Base-by-base conservation (phyloP, 2,888 invertebrate species). In the Aleiodes leptofemur region DNA sequence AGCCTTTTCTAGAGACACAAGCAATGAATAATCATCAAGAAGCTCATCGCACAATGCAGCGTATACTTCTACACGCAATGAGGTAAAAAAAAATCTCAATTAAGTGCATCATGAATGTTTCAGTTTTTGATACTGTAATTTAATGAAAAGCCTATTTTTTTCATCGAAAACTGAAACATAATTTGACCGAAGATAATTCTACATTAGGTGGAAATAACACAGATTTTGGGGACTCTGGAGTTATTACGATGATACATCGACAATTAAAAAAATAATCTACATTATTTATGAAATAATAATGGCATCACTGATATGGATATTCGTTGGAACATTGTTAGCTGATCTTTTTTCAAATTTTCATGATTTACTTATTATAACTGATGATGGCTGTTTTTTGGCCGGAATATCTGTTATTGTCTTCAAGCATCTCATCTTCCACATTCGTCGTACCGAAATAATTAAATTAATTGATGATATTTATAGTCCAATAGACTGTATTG, bases 331-430 rank as follows among this genome's bases (percentile, higher is more conserved):
- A 2, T 6, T 85, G 0, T 66, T 81, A 34, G 77, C 76, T 9
- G 83, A 84, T 61, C 72, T 84, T 13, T 78, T 43, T 23, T 5
- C 14, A n/a, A 80, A 76, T 31, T 51, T 77, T 0, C 69, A 82
- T 23, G 78, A 85, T 16, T 59, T 85, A 8, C 72, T 82, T 5
- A 76, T 81, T 9, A 71, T 79, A 13, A 83, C 83, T 6, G 84
- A 85, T 71, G 80, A 82, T 31, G 85, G 83, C 5, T 85, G 85
- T 64, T 77, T 82, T 16, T 78, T 82, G 31, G 81, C 81, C 4
- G 85, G 85, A 3, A 80, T 83, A 23, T 38, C 76, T 3, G 81
- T 85, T 0, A 80, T 85, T n/a, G 38, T 81, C 13, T 82, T 82
- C 74, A 85, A 84, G 23, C 34, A 79, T 55, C 77, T 83, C 48